These are phyloP conservation scores for Vireo griseus DNA, from an alignment of 2,797 vertebrate species.

Conservation along the genomic window DNA sequence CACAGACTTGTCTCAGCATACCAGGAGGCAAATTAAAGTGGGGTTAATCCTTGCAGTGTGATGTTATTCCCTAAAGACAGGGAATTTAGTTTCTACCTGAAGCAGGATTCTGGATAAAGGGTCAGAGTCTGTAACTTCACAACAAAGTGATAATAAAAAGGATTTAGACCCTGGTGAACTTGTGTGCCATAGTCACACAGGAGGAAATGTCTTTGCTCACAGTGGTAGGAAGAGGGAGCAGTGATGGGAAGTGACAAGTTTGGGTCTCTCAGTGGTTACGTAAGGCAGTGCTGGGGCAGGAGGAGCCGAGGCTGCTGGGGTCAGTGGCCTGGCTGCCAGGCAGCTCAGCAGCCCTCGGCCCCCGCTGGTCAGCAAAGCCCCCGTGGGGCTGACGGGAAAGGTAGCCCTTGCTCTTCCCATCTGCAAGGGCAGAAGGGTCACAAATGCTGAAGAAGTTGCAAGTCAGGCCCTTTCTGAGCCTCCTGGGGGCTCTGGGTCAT, in stretches of 20 bases:
- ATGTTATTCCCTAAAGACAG: background rate
- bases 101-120: background rate
- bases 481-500: background rate
- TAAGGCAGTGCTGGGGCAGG: background rate
- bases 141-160: background rate
- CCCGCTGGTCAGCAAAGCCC: background rate
- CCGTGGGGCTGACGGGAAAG: background rate
- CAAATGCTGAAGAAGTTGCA: background rate
- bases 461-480: background rate
- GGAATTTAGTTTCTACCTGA: background rate
- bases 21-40: background rate
- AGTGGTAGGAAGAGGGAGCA: background rate
- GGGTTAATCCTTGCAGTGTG: background rate
- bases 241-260: background rate
- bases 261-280: background rate
- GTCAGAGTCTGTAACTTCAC: background rate
- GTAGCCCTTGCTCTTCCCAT: background rate
- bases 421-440: background rate
- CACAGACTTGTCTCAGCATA: background rate
- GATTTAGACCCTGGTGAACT: background rate
- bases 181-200: background rate
- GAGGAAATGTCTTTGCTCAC: background rate
- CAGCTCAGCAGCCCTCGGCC: background rate
- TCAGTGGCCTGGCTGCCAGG: background rate
- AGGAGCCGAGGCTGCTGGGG: background rate